A percentile compares a stretch with the other conserved stretches of the same genome.
phyloP scores from a whole-genome alignment of 2,797 vertebrate species.

The Decapterus maruadsi region DNA sequence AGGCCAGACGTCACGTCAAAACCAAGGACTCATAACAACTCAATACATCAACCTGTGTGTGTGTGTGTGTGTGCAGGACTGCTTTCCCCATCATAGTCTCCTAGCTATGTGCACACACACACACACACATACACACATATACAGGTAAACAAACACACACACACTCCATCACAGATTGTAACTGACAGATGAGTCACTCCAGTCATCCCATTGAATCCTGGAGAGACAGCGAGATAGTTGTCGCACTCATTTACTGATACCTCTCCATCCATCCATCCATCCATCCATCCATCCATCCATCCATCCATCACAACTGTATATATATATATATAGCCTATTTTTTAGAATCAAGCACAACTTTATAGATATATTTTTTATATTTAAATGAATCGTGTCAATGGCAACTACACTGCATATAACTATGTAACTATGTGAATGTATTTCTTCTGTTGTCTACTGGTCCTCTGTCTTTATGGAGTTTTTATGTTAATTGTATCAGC shows the following conservation, averaged over 20 bases:
- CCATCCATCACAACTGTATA: no score
- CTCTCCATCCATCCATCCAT: constrained; percentile 49
- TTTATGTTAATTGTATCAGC: no score
- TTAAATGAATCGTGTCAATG: no score
- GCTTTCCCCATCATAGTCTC: not conserved
- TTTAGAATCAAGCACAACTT: no score
- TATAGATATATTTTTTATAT: no score
- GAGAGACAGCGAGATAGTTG: constrained; percentile 35
- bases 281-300: no score
- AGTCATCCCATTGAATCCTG: constrained; percentile 37
- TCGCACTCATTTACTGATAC: constrained; percentile 61
- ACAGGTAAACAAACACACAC: constrained; percentile 34
- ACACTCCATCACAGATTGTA: constrained; percentile 35
- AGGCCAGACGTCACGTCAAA: constrained; percentile 67
- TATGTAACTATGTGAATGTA: no score
- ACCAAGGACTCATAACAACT: constrained; percentile 65
- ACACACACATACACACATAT: not conserved
- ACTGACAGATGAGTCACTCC: constrained; percentile 57
- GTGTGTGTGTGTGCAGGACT: not conserved
- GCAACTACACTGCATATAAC: no score
- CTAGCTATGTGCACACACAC: not conserved
- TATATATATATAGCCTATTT: no score
- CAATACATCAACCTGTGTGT: constrained; percentile 38
- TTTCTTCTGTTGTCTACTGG: no score
- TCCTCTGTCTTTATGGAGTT: no score